Evolutionary conservation across 2,797 vertebrate species (phyloP).

Genomic region (Enteromius trimaculatus): DNA sequence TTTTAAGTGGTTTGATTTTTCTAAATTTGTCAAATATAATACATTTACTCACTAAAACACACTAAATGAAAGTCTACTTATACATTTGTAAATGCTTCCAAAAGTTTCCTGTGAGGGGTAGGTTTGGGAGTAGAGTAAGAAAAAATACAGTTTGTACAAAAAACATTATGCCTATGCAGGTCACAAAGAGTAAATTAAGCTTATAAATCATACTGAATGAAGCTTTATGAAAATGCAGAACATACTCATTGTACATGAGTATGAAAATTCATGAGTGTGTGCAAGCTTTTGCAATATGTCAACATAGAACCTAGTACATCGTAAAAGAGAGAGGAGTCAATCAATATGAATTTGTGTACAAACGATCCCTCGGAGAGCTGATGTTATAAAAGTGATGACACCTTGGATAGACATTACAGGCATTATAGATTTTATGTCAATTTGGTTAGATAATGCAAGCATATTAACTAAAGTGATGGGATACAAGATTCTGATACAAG

Average conservation of each 20-base stretch:
- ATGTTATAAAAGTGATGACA: not conserved
- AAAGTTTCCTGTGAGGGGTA: not conserved
- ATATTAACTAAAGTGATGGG: not conserved
- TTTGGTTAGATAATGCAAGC: not conserved
- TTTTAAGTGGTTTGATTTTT: not conserved
- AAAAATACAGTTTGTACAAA: not conserved
- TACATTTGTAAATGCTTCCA: no score
- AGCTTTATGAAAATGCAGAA: not conserved
- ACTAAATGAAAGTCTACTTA: not conserved
- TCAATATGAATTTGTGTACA: not conserved
- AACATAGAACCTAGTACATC: not conserved
- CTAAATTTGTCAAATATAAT: not conserved
- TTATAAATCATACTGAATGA: not conserved
- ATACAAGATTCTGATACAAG: not conserved
- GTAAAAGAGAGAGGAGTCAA: not conserved
- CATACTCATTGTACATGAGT: not conserved
- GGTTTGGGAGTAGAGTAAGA: not conserved
- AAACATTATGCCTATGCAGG: not conserved
- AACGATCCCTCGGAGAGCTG: not conserved
- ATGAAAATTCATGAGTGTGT: not conserved
- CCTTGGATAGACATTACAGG: not conserved
- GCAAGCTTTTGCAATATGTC: not conserved
- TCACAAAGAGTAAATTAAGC: not conserved
- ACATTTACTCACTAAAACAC: not conserved
- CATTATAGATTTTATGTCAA: not conserved